A percentile compares a stretch with the other conserved stretches of the same genome.
phyloP scores from a whole-genome alignment of 2,888 invertebrate genomes.

The Axea sp. region DNA sequence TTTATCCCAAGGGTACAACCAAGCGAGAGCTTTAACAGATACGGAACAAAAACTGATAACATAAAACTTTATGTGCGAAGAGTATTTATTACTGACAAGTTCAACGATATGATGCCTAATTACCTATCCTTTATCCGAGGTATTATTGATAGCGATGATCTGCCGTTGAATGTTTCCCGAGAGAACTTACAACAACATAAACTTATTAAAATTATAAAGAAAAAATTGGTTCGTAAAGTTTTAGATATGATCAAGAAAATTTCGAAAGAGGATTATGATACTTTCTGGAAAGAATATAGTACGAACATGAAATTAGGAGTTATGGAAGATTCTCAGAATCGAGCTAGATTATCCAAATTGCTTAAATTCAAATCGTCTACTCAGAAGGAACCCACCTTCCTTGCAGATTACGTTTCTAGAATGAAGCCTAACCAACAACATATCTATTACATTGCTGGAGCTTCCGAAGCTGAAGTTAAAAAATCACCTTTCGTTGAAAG shows the following conservation, averaged over 20 bases:
- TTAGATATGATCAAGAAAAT: slow-evolving; percentile 99
- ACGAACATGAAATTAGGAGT: slow-evolving; percentile 98
- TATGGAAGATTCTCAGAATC: slow-evolving; percentile 98
- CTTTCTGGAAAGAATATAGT: slow-evolving; percentile 99
- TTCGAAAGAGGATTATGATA: slow-evolving; percentile 90
- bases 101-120: slow-evolving; percentile 99
- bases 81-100: slow-evolving; percentile 99
- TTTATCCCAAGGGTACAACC: slow-evolving; percentile 96
- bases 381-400: slow-evolving; percentile 84
- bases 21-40: slow-evolving; percentile 95
- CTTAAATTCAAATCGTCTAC: slow-evolving; percentile 93
- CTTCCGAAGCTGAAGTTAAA: slow-evolving; percentile 91
- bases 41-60: slow-evolving; percentile 95
- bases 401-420: slow-evolving; percentile 93
- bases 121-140: slow-evolving; percentile 97
- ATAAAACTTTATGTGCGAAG: slow-evolving; percentile 98
- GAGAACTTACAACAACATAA: slow-evolving; percentile 99
- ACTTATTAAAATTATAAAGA: slow-evolving; percentile 98
- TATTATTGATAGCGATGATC: slow-evolving; percentile 98
- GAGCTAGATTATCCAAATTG: slow-evolving; percentile 96
- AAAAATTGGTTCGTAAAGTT: slow-evolving; percentile 98
- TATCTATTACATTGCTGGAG: slow-evolving; percentile 98
- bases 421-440: slow-evolving; percentile 97
- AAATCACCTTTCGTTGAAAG: slow-evolving; percentile 98
- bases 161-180: slow-evolving; percentile 98